Evolutionary conservation across 2,888 invertebrate genomes (phyloP).

Genomic region (Drosophila barbarae): DNA sequence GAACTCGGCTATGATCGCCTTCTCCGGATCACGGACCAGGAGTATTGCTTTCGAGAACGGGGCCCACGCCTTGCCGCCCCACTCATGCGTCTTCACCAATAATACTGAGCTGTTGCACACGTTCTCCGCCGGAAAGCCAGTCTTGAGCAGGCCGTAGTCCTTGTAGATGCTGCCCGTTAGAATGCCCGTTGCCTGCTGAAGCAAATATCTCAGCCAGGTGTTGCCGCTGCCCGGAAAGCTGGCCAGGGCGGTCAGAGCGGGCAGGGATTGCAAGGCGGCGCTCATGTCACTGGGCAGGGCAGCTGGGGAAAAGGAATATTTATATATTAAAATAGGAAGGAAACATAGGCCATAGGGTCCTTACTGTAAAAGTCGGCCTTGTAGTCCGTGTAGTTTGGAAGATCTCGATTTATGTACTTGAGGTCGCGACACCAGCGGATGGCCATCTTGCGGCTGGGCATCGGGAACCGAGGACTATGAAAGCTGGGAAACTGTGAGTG

Average conservation of each 20-base stretch:
- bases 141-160: conserved; percentile 88
- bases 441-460: conserved; percentile 76
- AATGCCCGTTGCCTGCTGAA: conserved; percentile 89
- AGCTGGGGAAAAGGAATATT: conserved; percentile 32
- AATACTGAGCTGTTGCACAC: conserved; percentile 87
- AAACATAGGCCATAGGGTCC: neutral
- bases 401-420: conserved; percentile 74
- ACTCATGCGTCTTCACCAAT: conserved; percentile 90
- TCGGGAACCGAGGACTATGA: conserved; percentile 73
- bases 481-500: conserved; percentile 72
- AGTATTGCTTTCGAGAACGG: conserved; percentile 85
- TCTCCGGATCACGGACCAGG: conserved; percentile 86
- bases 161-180: conserved; percentile 90
- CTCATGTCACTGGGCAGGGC: conserved; percentile 60
- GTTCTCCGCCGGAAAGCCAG: conserved; percentile 90
- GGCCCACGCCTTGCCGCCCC: conserved; percentile 82
- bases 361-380: conserved; percentile 66
- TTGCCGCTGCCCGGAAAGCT: conserved; percentile 93
- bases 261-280: conserved; percentile 46
- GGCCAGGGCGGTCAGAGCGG: conserved; percentile 82
- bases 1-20: conserved; percentile 87
- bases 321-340: accelerated
- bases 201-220: conserved; percentile 89
- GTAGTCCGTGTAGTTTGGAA: conserved; percentile 69
- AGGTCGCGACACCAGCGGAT: conserved; percentile 79